Base-by-base conservation (phyloP, 2,113 vertebrate species). In the Eptesicus fuscus region DNA sequence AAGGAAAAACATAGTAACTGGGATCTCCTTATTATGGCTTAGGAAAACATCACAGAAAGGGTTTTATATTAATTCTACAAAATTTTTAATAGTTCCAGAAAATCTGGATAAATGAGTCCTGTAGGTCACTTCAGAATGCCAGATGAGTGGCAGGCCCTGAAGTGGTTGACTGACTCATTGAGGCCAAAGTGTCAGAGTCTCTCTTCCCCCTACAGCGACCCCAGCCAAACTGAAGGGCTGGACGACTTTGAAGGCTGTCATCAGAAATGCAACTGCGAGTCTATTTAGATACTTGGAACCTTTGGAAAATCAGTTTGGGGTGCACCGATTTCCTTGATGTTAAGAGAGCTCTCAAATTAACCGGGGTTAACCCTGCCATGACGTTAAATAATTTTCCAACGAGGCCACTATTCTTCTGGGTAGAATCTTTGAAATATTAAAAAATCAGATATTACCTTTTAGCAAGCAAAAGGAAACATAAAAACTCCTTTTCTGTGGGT, bases 31-130 rank as follows among this genome's bases (percentile, higher is more conserved):
- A 40, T 88, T 93, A 42, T 6, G 49, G 65, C 73, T 98, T 84
- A 83, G 76, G 88, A 97, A 97, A 96, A 96, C 53, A 95, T 96
- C 93, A 63, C 79, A 91, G 25, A 91, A 78, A 56, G 30, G 40
- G 23, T 94, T 93, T 96, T 95, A 95, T 94, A 73, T 96, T 96
- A 97, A 97, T 95, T 96, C 83, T 88, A 91, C 17, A 42, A 92
- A 77, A 85, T 16, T 95, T 59, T 95, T 96, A 97, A 94, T 95
- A 94, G 76, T 96, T 98, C 16, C 7, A 93, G 95, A 97, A 97
- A 94, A 53, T 76, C 47, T 95, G 28, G 0, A 94, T 96, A 95
- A 92, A 77, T 92, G 78, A 77, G 32, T n/a, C 56, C 35, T 92
- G 17, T 47, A 65, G 91, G 79, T 56, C 78, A 56, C 73, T 95